Base-by-base conservation (phyloP, 2,888 invertebrate species). In the Trichogramma dendrolimi region DNA sequence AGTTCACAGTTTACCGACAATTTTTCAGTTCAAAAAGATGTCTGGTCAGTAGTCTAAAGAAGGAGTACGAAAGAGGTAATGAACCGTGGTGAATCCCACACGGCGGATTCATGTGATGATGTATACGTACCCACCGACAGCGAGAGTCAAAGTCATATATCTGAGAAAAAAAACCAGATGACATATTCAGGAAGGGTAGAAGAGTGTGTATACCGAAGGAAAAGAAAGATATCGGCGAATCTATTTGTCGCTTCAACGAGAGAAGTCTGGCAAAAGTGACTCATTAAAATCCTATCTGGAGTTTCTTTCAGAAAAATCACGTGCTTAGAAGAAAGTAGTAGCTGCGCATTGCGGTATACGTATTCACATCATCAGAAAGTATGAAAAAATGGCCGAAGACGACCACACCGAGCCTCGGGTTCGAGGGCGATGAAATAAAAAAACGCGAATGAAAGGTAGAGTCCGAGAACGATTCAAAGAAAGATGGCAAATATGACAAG, bases 401-500 rank as follows among this genome's bases (percentile, higher is more conserved):
- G 55, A 63, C 65, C 65, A 42, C 56, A 43, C 58, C 27, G 3
- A 27, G 43, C 57, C 39, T 67, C 60, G 63, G 52, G 66, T 52
- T 58, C 67, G 62, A 63, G 66, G 70, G 67, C 70, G 68, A 70
- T 71, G 67, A 67, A 71, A 69, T 66, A 67, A 69, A 68, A 47
- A 72, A 71, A 71, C 70, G 69, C 38, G 44, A 56, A 53, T 39
- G 39, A 69, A 72, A 70, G 70, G 62, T 68, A 64, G 42, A 55
- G 55, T 6, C 48, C 11, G 5, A 55, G 51, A 70, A 72, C 68
- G 70, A 67, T 69, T 70, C 70, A 74, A 75, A 75, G 70, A 69
- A 72, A 75, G 76, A 76, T 75, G 71, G 75, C 73, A 76, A 76
- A 76, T 76, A 76, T 71, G 76, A 76, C 76, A 76, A 76, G 75